Evolutionary conservation across 1,140 invertebrate species (phyloP).

Genomic region (Eriocheir sinensis): DNA sequence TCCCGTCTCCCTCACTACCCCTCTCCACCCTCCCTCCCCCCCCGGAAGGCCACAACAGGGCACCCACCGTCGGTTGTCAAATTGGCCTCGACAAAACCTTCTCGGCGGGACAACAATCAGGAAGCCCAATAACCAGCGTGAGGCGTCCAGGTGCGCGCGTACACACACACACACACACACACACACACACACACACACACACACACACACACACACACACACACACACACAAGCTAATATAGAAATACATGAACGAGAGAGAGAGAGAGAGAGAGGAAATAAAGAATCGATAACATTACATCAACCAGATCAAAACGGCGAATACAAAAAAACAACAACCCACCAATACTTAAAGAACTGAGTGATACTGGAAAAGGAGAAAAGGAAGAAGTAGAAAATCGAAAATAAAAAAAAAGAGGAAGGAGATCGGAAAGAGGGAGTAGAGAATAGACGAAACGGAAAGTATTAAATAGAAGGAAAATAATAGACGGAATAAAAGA

Average conservation of each 20-base stretch:
- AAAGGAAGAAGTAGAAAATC: not conserved
- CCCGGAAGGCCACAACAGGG: not conserved
- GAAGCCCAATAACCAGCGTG: not conserved
- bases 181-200: slow-evolving; percentile 22
- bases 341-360: too few relatives aligned
- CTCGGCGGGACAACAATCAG: not conserved
- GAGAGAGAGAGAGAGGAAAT: not conserved
- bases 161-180: not conserved
- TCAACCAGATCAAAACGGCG: too few relatives aligned
- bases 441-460: not conserved
- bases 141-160: too few relatives aligned
- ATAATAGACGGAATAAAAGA: not conserved
- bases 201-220: slow-evolving; percentile 17
- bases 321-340: too few relatives aligned
- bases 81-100: not conserved
- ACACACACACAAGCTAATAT: not conserved
- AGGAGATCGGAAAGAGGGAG: not conserved
- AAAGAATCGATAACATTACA: too few relatives aligned
- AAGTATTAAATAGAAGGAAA: not conserved
- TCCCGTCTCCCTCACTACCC: not conserved
- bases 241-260: too few relatives aligned
- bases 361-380: too few relatives aligned
- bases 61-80: not conserved
- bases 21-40: not conserved
- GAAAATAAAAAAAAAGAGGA: not conserved